phyloP scores from a whole-genome alignment of 2,888 invertebrate species.

The Beris chalybata region DNA sequence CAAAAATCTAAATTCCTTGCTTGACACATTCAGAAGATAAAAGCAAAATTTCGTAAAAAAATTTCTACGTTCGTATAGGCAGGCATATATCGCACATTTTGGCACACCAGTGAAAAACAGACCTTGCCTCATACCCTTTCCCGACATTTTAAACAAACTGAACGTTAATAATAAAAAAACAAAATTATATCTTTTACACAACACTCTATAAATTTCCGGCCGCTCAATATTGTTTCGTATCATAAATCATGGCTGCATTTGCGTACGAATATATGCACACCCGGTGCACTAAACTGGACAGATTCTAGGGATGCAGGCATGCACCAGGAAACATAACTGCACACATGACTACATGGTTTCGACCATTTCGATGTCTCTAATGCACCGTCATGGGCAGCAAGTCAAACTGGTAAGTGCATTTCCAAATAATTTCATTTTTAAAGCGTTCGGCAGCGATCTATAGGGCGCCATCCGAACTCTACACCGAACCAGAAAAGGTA shows the following conservation, averaged over 20 bases:
- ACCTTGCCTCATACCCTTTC: no score
- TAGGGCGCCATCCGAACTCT: constrained; percentile 22
- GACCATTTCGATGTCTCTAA: constrained; percentile 31
- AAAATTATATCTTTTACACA: constrained; percentile 30
- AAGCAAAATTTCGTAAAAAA: no score
- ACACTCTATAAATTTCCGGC: constrained; percentile 28
- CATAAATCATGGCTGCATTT: constrained; percentile 32
- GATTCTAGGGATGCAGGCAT: constrained; percentile 14
- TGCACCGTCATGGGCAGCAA: constrained; percentile 17
- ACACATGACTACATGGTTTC: constrained; percentile 19
- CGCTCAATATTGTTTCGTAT: constrained; percentile 29
- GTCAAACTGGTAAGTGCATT: constrained; percentile 32
- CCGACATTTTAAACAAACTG: no score
- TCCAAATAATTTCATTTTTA: constrained; percentile 32
- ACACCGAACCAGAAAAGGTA: no score
- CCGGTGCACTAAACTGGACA: constrained; percentile 13
- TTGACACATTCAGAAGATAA: no score
- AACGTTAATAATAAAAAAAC: background rate
- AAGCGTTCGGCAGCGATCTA: constrained; percentile 26
- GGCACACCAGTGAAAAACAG: no score
- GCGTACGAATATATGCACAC: constrained; percentile 22
- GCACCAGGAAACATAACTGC: constrained; percentile 10
- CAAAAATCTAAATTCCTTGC: no score
- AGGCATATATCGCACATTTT: no score
- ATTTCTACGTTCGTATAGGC: no score